A percentile compares a stretch with the other conserved stretches of the same genome.
Evolutionary conservation across 2,113 vertebrate species (phyloP).

Genomic region (Hyla sarda): DNA sequence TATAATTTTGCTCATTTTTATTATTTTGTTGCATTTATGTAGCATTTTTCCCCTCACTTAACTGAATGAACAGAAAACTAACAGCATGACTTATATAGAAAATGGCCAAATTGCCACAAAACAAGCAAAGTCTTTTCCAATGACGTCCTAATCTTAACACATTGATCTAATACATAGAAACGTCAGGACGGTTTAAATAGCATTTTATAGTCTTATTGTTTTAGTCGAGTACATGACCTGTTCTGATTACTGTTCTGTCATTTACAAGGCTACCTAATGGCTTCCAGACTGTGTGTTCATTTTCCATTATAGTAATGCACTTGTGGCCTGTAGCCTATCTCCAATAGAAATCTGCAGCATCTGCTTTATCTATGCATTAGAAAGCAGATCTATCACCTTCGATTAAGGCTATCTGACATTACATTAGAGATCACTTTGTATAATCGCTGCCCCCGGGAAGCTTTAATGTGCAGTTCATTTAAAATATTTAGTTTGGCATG

Average conservation of each 20-base stretch:
- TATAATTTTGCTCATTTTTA: too few species aligned
- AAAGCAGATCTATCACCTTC: slow-evolving; percentile 6
- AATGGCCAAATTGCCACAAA: too few species aligned
- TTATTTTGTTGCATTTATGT: too few species aligned
- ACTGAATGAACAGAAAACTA: too few species aligned
- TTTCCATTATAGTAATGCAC: slow-evolving; percentile 2
- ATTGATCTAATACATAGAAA: background rate
- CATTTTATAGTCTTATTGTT: background rate
- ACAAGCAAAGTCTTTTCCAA: too few species aligned
- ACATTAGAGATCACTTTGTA: slow-evolving; percentile 20
- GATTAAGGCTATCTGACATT: slow-evolving; percentile 28
- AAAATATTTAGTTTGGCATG: background rate
- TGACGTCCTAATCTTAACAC: background rate
- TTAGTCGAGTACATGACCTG: background rate
- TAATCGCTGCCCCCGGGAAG: slow-evolving; percentile 16
- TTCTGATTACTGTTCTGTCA: background rate
- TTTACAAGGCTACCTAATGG: slow-evolving; percentile 5
- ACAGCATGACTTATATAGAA: too few species aligned
- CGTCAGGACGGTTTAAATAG: background rate
- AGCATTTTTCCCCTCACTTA: too few species aligned
- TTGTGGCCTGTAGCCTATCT: background rate
- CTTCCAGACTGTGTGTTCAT: background rate
- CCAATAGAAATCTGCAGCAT: background rate
- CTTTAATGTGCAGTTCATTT: slow-evolving; percentile 4
- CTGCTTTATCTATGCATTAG: slow-evolving; percentile 19